A percentile compares a stretch with the other conserved stretches of the same genome.
Conservation (phyloP, 2,888 invertebrate species). For the Hydropsyche betteni region DNA sequence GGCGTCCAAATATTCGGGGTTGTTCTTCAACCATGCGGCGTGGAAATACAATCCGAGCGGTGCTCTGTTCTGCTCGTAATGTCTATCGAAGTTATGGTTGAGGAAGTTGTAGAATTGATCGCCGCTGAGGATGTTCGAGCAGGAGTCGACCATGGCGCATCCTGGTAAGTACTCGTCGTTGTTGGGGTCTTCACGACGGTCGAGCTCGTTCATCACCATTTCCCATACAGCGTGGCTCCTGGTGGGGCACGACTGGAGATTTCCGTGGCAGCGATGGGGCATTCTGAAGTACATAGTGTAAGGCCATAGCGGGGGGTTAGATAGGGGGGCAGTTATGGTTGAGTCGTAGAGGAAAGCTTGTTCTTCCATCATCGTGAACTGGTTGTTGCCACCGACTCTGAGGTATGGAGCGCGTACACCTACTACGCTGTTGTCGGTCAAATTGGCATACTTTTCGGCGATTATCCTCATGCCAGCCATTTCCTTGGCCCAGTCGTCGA, state of each 20-base stretch:
- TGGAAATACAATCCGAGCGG: conserved; percentile 92
- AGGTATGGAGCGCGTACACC: conserved; percentile 91
- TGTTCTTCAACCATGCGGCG: conserved; percentile 92
- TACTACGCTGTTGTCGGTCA: conserved; percentile 90
- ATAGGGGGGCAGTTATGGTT: conserved; percentile 90
- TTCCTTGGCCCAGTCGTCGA: conserved; percentile 93
- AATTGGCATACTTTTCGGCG: conserved; percentile 87
- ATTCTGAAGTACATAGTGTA: conserved; percentile 98
- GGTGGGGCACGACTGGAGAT: conserved; percentile 89
- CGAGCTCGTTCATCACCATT: conserved; percentile 94
- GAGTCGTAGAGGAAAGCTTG: conserved; percentile 95
- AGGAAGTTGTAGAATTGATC: conserved; percentile 95
- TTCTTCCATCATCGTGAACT: conserved; percentile 98
- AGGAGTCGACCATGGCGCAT: conserved; percentile 95
- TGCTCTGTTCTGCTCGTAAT: conserved; percentile 89
- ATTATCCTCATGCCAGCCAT: conserved; percentile 95
- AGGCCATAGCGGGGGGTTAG: conserved; percentile 95
- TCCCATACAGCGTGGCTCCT: conserved; percentile 95
- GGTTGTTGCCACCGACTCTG: conserved; percentile 93
- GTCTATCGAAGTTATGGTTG: conserved; percentile 92
- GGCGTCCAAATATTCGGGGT: conserved; percentile 90
- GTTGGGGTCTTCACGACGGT: conserved; percentile 88
- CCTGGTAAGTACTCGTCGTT: conserved; percentile 91
- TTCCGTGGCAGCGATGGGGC: conserved; percentile 94
- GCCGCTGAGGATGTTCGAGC: conserved; percentile 89